Evolutionary conservation across 1,140 invertebrate species (phyloP), one percentile per base, ranked within the genome.

Genomic region (Pemphigus obesinymphae): DNA sequence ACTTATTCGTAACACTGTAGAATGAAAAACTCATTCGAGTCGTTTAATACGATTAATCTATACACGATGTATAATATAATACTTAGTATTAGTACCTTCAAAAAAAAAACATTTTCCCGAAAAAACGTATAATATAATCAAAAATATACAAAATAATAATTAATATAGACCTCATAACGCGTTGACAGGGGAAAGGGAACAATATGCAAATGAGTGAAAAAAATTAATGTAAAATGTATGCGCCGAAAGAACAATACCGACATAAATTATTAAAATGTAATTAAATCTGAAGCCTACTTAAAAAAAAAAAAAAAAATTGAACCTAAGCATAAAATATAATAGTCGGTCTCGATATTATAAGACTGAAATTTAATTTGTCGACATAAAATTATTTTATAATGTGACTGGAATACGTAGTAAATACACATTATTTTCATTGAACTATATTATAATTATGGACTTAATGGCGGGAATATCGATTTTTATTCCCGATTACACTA

Each of bases 201-300:
- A 26, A 70, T 43, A 70, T 70, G 66, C 37, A 43, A 70, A 70
- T 70, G n/a, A 70, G 13, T 17, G 40, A 40, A 68, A 43, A 43
- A 66, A 40, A 3, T 48, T 48, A 15, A 48, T 48, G 45, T 48
- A 15, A 7, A 53, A 53, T 5, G n/a, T n/a, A 40, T 8, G 37
- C 37, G 37, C 17, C 7, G 23, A 29, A 20, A 11, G 40, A 70
- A 70, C 40, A 70, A 26, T 70, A 45, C 23, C 45, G 66, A 43
- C 66, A 70, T 70, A 70, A 70, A 70, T 70, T 43, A 70, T 43
- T 45, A 29, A 43, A 48, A 31, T 20, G 48, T 72, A 72, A 72
- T 72, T 48, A 31, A 72, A 72, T 48, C 40, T 68, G 66, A 68
- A 68, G 66, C 5, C 2, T 68, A 3, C 34, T 43, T n/a, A 66